Evolutionary conservation across 2,113 vertebrate genomes (phyloP).

Genomic region (Porphyrio hochstetteri): DNA sequence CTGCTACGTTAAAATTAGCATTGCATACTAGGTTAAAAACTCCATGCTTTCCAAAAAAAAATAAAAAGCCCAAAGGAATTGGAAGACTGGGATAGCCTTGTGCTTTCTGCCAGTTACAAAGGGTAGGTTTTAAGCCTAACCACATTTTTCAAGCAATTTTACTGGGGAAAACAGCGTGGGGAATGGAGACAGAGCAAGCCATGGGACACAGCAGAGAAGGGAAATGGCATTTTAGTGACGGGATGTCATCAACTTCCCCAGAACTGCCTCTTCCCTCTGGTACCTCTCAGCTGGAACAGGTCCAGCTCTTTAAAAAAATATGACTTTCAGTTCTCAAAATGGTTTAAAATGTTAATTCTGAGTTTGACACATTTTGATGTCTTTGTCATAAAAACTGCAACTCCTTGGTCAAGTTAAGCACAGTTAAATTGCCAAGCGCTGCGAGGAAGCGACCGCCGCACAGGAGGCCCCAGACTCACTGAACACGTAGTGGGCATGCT

Average conservation of each 20-base stretch:
- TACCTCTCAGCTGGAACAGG: background rate
- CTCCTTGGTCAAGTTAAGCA: background rate
- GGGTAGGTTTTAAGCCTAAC: background rate
- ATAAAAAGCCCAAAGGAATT: background rate
- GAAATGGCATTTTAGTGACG: background rate
- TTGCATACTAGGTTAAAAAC: background rate
- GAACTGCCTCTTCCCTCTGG: background rate
- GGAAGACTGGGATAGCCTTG: background rate
- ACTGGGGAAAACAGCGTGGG: background rate
- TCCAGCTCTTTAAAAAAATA: background rate
- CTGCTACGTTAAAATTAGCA: background rate
- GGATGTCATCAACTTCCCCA: background rate
- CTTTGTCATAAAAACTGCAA: background rate
- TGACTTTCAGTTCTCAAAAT: background rate
- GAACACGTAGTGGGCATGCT: fast-evolving
- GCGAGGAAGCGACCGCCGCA: background rate
- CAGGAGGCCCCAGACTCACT: background rate
- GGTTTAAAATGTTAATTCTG: background rate
- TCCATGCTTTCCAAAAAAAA: background rate
- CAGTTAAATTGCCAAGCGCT: background rate
- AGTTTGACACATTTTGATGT: background rate
- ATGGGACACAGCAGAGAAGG: background rate
- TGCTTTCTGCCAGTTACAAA: background rate
- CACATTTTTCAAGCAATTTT: background rate
- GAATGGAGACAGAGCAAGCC: background rate